Evolutionary conservation across 2,888 invertebrate species (phyloP).

Genomic region (Ditylenchus weischeri): DNA sequence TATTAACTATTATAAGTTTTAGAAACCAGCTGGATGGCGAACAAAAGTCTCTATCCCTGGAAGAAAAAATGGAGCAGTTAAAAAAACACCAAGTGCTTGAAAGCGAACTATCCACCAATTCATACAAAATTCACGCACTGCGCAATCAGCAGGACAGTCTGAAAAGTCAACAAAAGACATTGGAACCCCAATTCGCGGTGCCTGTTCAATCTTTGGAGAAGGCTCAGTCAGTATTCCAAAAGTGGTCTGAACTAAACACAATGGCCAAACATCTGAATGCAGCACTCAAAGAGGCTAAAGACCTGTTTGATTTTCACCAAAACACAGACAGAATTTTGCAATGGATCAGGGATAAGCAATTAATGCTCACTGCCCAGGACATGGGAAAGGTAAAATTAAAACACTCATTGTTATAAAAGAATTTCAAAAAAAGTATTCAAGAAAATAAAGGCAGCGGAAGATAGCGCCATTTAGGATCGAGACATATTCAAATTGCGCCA

Average conservation of each 20-base stretch:
- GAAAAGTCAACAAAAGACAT: conserved; percentile 7
- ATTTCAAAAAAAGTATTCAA: too few relatives aligned
- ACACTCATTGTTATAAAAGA: too few relatives aligned
- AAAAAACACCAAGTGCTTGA: conserved; percentile 75
- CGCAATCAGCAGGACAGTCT: conserved; percentile 60
- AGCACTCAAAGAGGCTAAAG: conserved; percentile 92
- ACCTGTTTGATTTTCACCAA: conserved; percentile 92
- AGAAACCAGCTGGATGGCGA: conserved; percentile 66
- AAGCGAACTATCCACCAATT: conserved; percentile 83
- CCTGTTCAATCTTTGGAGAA: conserved; percentile 22
- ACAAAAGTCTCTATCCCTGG: conserved; percentile 70
- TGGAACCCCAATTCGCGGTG: background rate
- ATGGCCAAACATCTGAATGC: conserved; percentile 65
- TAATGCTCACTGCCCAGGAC: conserved; percentile 80
- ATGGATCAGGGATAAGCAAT: conserved; percentile 90
- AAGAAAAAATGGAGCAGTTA: conserved; percentile 91
- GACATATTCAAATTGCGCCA: too few relatives aligned
- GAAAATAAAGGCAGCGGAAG: too few relatives aligned
- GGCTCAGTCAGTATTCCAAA: conserved; percentile 27
- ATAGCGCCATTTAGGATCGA: too few relatives aligned
- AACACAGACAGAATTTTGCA: conserved; percentile 90
- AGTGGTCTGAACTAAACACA: conserved; percentile 64
- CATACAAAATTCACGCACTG: conserved; percentile 78
- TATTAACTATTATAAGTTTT: too few relatives aligned
- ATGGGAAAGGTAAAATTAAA: conserved; percentile 68